These are phyloP conservation scores for Scyliorhinus canicula DNA, from an alignment of 2,797 vertebrate species.

Conservation along the genomic window DNA sequence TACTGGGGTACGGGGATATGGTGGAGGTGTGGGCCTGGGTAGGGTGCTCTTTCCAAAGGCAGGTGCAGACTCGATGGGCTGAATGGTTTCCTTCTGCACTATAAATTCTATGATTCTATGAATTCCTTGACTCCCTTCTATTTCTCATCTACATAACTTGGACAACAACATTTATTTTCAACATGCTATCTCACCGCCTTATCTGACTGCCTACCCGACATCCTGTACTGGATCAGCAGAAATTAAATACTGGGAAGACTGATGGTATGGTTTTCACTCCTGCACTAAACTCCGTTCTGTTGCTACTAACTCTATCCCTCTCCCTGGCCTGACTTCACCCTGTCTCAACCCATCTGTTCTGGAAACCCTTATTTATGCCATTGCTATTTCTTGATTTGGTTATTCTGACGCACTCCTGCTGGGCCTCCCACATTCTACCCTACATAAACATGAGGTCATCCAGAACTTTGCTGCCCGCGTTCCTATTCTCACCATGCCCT, in stretches of 20 bases:
- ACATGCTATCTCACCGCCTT: neutral
- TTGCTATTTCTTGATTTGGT: neutral
- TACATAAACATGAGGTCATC: neutral
- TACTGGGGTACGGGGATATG: no score
- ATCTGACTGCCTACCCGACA: neutral
- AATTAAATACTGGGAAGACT: neutral
- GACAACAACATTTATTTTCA: no score
- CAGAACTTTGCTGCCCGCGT: neutral
- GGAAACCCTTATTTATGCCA: neutral
- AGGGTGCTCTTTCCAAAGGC: no score
- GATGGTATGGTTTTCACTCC: neutral
- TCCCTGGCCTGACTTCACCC: neutral
- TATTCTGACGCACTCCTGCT: neutral
- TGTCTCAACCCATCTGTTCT: neutral
- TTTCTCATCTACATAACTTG: neutral
- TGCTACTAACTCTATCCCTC: no score
- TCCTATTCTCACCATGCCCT: no score
- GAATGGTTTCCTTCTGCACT: neutral
- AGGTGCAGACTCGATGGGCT: no score
- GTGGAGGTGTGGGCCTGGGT: no score
- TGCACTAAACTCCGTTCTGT: neutral
- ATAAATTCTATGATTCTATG: neutral
- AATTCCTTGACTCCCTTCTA: neutral
- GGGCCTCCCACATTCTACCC: neutral
- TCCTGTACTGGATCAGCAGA: neutral